A percentile compares a stretch with the other conserved stretches of the same genome.
phyloP scores from a whole-genome alignment of 2,888 invertebrate genomes.

The Incurvaria masculella region DNA sequence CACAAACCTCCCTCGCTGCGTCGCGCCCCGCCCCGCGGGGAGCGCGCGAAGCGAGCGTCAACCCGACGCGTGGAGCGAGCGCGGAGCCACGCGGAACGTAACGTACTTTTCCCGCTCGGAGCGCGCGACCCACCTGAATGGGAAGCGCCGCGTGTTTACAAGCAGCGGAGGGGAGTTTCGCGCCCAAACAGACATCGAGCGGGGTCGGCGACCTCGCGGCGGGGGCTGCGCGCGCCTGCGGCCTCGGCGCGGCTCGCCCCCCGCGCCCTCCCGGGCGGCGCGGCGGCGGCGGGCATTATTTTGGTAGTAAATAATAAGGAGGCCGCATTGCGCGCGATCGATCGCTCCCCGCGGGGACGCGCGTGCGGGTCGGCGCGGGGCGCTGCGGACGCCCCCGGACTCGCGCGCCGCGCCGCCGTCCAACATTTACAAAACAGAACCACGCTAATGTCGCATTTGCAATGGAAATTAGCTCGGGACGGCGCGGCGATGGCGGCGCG shows the following conservation, averaged over 20 bases:
- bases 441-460: no score
- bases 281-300: conserved; percentile 25
- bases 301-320: conserved; percentile 45
- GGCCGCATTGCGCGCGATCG: conserved; percentile 32
- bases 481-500: no score
- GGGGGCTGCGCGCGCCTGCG: conserved; percentile 16
- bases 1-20: no score
- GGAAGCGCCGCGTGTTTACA: conserved; percentile 30
- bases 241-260: conserved; percentile 3
- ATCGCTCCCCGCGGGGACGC: conserved; percentile 41
- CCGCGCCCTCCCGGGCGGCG: conserved; percentile 6
- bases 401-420: no score
- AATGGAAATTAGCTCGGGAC: no score
- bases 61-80: conserved; percentile 18
- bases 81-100: conserved; percentile 26
- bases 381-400: no score
- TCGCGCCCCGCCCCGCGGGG: conserved; percentile 11
- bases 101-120: conserved; percentile 41
- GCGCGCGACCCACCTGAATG: conserved; percentile 21
- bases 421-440: no score
- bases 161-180: background rate
- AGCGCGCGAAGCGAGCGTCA: conserved; percentile 17
- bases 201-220: conserved; percentile 39
- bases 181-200: conserved; percentile 7
- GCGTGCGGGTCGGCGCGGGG: conserved; percentile 21